phyloP scores from a whole-genome alignment of 2,888 invertebrate species.

The Melinopterus prodromus region DNA sequence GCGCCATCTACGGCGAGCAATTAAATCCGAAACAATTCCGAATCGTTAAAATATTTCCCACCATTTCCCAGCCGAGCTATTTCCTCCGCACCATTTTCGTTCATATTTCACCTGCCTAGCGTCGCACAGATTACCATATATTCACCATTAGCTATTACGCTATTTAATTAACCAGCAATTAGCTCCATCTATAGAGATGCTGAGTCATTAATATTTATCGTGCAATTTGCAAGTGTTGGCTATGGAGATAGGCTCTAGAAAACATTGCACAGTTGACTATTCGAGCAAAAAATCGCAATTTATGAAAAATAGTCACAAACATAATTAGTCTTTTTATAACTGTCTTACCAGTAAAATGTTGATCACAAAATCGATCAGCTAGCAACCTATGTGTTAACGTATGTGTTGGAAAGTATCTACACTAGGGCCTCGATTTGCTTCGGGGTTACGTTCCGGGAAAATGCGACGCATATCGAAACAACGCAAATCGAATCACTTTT shows the following conservation, averaged over 20 bases:
- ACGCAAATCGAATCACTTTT: no score
- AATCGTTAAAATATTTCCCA: conserved; percentile 9
- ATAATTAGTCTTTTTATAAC: no score
- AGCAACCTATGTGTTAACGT: no score
- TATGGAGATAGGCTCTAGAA: not conserved
- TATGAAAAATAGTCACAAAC: no score
- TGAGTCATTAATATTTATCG: not conserved
- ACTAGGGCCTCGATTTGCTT: no score
- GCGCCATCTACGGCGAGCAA: not conserved
- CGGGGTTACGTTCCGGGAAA: no score
- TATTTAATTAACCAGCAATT: not conserved
- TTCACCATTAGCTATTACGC: not conserved
- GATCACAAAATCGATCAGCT: no score
- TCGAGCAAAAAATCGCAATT: not conserved
- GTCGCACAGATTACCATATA: not conserved
- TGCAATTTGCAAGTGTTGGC: not conserved
- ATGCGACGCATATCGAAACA: no score
- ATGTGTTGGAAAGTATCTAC: no score
- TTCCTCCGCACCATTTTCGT: conserved; percentile 4
- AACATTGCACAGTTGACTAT: not conserved
- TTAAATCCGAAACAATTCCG: conserved; percentile 4
- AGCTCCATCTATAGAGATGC: conserved; percentile 4
- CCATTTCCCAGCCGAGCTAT: conserved; percentile 20
- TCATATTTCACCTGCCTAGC: not conserved
- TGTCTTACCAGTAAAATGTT: no score